Evolutionary conservation across 2,113 vertebrate species (phyloP), one percentile per base, ranked within the genome.

Genomic region (Centropristis striata): DNA sequence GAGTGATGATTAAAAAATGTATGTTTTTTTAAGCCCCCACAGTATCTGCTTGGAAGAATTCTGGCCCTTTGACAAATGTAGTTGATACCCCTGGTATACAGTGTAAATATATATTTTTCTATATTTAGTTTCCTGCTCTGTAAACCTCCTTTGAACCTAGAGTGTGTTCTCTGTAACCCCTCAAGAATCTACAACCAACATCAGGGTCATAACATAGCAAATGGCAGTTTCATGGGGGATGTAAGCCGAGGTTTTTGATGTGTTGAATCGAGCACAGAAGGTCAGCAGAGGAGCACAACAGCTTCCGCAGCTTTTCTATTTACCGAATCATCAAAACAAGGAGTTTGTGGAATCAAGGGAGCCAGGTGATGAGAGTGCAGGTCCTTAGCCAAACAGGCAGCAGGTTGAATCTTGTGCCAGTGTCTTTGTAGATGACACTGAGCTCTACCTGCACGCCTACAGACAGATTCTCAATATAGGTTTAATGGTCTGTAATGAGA

Each of bases 401-500:
- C 64, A 41, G 59, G 60, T 75, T 80, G 1, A 58, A 42, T 73
- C 46, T 55, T 36, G 49, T 21, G 18, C 44, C 54, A 7, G 12
- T 32, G 39, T 44, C 49, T 63, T 74, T 23, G 54, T 68, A 21
- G 25, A 55, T 25, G 42, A 68, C 44, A n/a, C 25, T 41, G 32
- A 46, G 37, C 23, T 50, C 41, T 41, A 63, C 54, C 39, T 46
- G 41, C 53, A 20, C 1, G 5, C 16, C 27, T 25, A 25, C 67
- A 21, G 42, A 42, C 54, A 51, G 42, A 74, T 36, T 78, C 23
- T 65, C 44, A 39, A 44, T 46, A 10, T 42, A 57, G 13, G 47
- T 59, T 42, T 70, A 84, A 81, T 79, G 74, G 61, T n/a, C 54
- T 68, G 41, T 83, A 87, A 71, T 81, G 63, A 80, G 55, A 75